phyloP scores from a whole-genome alignment of 2,888 invertebrate species.

The Copidosoma aretas region DNA sequence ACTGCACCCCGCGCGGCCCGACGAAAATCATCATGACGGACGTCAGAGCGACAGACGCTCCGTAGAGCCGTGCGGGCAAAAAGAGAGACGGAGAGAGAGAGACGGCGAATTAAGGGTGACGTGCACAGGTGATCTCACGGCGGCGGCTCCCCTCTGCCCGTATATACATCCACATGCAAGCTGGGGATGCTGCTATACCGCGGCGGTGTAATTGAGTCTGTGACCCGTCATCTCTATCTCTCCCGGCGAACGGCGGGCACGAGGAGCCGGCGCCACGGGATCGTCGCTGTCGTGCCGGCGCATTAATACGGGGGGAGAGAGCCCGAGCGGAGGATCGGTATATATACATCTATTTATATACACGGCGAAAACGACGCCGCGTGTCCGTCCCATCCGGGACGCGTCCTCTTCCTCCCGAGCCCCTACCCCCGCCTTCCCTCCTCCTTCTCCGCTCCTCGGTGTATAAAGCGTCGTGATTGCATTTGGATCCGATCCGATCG shows the following conservation, averaged over 20 bases:
- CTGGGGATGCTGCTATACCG: not conserved
- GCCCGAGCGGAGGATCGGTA: conserved; percentile 36
- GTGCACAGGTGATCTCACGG: conserved; percentile 30
- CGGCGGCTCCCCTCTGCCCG: not conserved
- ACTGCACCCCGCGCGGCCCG: not conserved
- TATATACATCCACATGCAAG: not conserved
- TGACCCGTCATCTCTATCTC: conserved; percentile 25
- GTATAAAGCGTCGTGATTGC: conserved; percentile 51
- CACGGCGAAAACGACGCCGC: conserved; percentile 5
- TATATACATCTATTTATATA: not conserved
- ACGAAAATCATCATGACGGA: conserved; percentile 32
- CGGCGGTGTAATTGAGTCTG: conserved; percentile 32
- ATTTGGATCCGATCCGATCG: conserved; percentile 57
- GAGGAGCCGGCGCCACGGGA: conserved; percentile 33
- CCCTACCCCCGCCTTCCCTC: not conserved
- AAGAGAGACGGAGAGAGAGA: not conserved
- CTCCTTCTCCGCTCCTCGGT: not conserved
- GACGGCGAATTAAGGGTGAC: conserved; percentile 24
- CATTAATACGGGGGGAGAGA: conserved; percentile 48
- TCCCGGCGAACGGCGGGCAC: not conserved
- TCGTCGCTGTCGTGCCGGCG: conserved; percentile 45
- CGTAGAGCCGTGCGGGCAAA: not conserved
- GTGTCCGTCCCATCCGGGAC: conserved; percentile 7
- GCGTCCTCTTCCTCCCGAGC: not conserved
- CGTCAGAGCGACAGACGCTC: conserved; percentile 4